Percentiles rank a stretch among this genome's conserved stretches.
Evolutionary conservation across 1,140 invertebrate genomes (phyloP).

Genomic region (Tetramorium parvispinum): DNA sequence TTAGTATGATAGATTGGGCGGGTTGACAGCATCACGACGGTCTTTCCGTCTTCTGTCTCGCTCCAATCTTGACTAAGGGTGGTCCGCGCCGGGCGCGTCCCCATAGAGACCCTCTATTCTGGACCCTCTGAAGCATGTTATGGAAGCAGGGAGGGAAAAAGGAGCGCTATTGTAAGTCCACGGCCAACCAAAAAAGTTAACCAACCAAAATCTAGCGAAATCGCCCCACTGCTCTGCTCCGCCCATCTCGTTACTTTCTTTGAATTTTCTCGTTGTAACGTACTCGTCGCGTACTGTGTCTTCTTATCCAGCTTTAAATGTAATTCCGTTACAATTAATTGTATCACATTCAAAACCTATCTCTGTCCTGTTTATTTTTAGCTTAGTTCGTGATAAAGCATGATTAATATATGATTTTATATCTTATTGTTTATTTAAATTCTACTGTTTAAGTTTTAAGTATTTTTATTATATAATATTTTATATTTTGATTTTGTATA

Average conservation of each 20-base stretch:
- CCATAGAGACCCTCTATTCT: slow-evolving; percentile 68
- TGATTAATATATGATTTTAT: neutral
- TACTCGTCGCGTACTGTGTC: neutral
- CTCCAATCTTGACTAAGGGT: slow-evolving; percentile 72
- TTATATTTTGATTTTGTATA: neutral
- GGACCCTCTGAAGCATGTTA: slow-evolving; percentile 66
- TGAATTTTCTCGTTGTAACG: slow-evolving; percentile 33
- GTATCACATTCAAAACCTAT: neutral
- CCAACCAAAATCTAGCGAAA: slow-evolving; percentile 79
- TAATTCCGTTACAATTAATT: slow-evolving; percentile 11
- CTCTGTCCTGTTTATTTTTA: neutral
- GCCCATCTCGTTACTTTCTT: slow-evolving; percentile 76
- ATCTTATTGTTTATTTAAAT: neutral
- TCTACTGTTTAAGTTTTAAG: neutral
- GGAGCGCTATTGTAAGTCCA: slow-evolving; percentile 72
- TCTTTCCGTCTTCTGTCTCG: slow-evolving; percentile 56
- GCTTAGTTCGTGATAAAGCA: neutral
- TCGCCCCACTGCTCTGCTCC: slow-evolving; percentile 73
- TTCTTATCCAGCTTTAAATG: neutral
- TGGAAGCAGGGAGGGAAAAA: slow-evolving; percentile 70
- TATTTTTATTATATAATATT: neutral
- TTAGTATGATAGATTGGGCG: slow-evolving; percentile 84
- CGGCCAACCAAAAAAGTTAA: slow-evolving; percentile 79
- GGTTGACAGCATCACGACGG: slow-evolving; percentile 79
- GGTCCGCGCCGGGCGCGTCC: slow-evolving; percentile 71